Conservation (phyloP, 2,113 vertebrate genomes). For the Lagenorhynchus albirostris region DNA sequence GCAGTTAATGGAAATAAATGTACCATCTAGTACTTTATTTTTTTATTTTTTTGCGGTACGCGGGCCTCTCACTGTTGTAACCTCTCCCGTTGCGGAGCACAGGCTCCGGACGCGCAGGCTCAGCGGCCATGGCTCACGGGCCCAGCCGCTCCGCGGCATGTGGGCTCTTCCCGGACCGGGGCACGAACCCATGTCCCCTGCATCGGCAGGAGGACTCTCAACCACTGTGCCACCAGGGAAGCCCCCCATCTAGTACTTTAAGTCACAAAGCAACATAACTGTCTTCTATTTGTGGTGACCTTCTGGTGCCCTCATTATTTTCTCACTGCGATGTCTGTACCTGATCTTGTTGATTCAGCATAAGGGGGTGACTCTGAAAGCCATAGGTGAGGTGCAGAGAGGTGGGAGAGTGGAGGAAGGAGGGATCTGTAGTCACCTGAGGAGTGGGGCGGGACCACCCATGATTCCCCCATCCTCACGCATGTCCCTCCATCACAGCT, state of each 20-base stretch:
- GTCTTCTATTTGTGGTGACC: conserved; percentile 63
- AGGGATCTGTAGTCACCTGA: background rate
- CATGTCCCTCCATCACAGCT: background rate
- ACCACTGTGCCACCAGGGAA: no score
- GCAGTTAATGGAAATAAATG: conserved; percentile 72
- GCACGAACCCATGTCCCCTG: no score
- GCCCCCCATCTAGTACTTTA: conserved; percentile 61
- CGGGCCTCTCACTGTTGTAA: no score
- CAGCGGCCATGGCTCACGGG: no score
- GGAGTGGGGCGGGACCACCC: background rate
- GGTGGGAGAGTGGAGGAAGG: background rate
- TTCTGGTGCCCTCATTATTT: conserved; percentile 65
- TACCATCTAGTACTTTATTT: conserved; percentile 65
- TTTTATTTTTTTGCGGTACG: no score
- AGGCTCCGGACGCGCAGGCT: no score
- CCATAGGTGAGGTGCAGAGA: background rate
- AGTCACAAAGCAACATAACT: conserved; percentile 65
- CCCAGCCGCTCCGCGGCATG: no score
- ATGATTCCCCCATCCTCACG: background rate
- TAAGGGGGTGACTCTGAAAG: background rate
- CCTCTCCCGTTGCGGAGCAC: no score
- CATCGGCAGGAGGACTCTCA: no score
- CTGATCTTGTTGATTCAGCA: conserved; percentile 66
- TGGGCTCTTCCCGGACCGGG: no score
- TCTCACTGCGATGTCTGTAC: conserved; percentile 33